phyloP scores from a whole-genome alignment of 2,888 invertebrate species.

The Drosophila lutescens region DNA sequence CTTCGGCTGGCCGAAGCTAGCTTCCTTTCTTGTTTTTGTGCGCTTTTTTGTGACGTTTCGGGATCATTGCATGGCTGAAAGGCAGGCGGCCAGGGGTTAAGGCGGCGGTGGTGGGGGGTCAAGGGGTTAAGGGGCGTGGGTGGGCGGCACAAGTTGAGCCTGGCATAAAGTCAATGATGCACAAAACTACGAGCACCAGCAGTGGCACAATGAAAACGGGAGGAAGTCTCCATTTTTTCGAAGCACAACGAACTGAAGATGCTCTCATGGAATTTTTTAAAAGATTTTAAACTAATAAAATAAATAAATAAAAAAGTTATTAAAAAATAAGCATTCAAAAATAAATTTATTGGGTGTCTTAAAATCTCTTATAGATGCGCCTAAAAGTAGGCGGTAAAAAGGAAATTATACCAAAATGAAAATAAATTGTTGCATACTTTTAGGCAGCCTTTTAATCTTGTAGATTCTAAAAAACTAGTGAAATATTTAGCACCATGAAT shows the following conservation, averaged over 20 bases:
- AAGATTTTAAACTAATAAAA: not conserved
- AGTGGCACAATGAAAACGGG: constrained; percentile 22
- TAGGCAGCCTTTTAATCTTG: no score
- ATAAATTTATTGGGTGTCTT: no score
- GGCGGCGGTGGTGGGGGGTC: not conserved
- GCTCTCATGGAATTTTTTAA: not conserved
- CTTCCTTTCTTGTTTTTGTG: no score
- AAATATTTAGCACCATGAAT: no score
- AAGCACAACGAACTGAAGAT: not conserved
- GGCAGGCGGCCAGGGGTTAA: constrained; percentile 3
- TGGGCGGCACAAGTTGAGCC: constrained; percentile 25
- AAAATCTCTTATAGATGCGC: no score
- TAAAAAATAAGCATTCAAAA: no score
- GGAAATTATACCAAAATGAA: not conserved
- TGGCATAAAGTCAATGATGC: constrained; percentile 53
- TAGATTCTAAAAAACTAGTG: no score
- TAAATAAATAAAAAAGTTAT: no score
- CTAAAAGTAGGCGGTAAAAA: not conserved
- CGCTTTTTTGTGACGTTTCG: constrained; percentile 37
- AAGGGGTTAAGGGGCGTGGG: not conserved
- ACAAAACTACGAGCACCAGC: constrained; percentile 44
- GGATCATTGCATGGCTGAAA: constrained; percentile 46
- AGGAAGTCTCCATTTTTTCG: not conserved
- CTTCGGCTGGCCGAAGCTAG: no score
- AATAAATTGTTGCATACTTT: no score